A percentile compares a stretch with the other conserved stretches of the same genome.
These are phyloP conservation scores for Amitus sp. DNA, from an alignment of 2,888 invertebrate species.

Conservation along the genomic window DNA sequence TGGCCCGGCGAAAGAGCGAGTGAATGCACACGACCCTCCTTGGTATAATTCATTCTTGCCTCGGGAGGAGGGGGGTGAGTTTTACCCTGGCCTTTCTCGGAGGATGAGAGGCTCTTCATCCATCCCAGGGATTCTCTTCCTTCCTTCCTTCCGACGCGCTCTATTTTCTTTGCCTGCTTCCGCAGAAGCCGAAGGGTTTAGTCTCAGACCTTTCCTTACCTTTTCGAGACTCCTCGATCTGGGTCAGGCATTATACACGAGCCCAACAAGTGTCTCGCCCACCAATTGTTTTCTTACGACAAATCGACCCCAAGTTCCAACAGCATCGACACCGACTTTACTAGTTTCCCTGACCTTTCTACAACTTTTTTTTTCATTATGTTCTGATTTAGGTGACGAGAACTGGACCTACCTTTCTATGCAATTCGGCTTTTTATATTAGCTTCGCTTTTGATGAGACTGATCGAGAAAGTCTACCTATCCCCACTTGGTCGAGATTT, in stretches of 20 bases:
- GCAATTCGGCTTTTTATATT: too few species aligned
- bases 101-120: slow-evolving; percentile 17
- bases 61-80: slow-evolving; percentile 50
- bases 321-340: too few species aligned
- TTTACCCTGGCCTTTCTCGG: slow-evolving; percentile 7
- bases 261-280: slow-evolving; percentile 4
- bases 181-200: slow-evolving; percentile 8
- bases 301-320: too few species aligned
- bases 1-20: slow-evolving; percentile 60
- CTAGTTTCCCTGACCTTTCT: too few species aligned
- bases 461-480: too few species aligned
- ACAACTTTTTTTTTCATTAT: too few species aligned
- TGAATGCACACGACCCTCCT: slow-evolving; percentile 62
- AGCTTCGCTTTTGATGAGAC: too few species aligned
- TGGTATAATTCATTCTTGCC: slow-evolving; percentile 65
- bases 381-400: too few species aligned
- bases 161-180: slow-evolving; percentile 20
- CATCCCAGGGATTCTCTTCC: slow-evolving; percentile 9
- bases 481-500: too few species aligned
- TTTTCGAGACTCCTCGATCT: slow-evolving; percentile 8
- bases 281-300: not conserved
- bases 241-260: slow-evolving; percentile 5
- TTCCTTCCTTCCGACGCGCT: slow-evolving; percentile 5
- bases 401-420: too few species aligned
- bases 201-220: slow-evolving; percentile 1